Conservation (phyloP, 2,888 invertebrate genomes). For the Diarsia mendica region DNA sequence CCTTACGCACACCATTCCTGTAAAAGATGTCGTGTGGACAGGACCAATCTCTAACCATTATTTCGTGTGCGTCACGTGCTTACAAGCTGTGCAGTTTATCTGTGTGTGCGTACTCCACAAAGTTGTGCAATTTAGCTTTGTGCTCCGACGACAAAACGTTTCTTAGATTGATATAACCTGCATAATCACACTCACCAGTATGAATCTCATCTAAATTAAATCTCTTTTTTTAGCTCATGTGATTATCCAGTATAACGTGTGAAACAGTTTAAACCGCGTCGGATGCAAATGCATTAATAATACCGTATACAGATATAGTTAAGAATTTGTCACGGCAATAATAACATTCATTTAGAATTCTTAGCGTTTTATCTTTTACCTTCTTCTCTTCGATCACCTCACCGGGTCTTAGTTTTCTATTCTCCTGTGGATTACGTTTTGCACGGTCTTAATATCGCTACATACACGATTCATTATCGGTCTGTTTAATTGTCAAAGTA, state of each 20-base stretch:
- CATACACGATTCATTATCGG: constrained; percentile 74
- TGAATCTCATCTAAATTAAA: constrained; percentile 24
- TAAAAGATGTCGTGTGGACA: constrained; percentile 70
- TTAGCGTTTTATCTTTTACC: constrained; percentile 92
- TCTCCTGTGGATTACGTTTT: constrained; percentile 92
- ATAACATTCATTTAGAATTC: constrained; percentile 87
- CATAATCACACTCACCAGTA: constrained; percentile 79
- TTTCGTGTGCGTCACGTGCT: constrained; percentile 87
- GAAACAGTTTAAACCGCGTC: constrained; percentile 81
- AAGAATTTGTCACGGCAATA: constrained; percentile 87
- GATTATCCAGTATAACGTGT: constrained; percentile 81
- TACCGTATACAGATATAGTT: constrained; percentile 85
- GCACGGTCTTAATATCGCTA: constrained; percentile 87
- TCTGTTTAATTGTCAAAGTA: constrained; percentile 75
- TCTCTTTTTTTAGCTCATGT: constrained; percentile 69
- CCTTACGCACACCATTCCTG: constrained; percentile 79
- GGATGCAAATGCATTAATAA: constrained; percentile 86
- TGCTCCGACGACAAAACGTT: constrained; percentile 85
- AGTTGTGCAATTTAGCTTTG: constrained; percentile 87
- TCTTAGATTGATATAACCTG: constrained; percentile 74
- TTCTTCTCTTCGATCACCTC: constrained; percentile 98
- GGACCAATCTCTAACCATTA: constrained; percentile 79
- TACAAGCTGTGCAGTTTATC: constrained; percentile 89
- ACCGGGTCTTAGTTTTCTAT: constrained; percentile 98
- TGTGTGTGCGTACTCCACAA: constrained; percentile 86